Evolutionary conservation across 2,888 invertebrate species (phyloP).

Genomic region (Drosophila kanekoi): DNA sequence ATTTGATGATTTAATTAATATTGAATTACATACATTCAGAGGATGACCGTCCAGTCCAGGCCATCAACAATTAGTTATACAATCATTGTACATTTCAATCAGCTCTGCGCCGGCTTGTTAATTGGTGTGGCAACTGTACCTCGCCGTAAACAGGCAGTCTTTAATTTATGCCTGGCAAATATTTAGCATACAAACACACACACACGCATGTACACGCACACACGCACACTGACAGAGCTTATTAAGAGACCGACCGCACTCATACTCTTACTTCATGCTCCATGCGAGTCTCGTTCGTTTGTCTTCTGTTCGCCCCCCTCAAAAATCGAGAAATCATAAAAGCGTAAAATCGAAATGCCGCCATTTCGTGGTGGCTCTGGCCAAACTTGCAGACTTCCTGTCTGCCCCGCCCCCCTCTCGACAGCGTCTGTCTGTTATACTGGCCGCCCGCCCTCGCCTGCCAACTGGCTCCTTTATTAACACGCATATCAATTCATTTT

Average conservation of each 20-base stretch:
- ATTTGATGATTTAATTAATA: conserved; percentile 78
- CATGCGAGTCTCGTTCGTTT: background rate
- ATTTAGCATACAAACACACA: conserved; percentile 71
- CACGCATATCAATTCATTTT: conserved; percentile 82
- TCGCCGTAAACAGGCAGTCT: conserved; percentile 28
- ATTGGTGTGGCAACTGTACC: conserved; percentile 49
- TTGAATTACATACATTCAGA: conserved; percentile 64
- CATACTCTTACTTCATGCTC: conserved; percentile 15
- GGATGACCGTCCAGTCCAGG: conserved; percentile 22
- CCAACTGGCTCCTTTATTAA: conserved; percentile 57
- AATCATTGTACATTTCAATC: conserved; percentile 61
- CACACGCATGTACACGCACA: conserved; percentile 39
- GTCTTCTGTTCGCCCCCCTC: conserved; percentile 2
- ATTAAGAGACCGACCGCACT: conserved; percentile 62
- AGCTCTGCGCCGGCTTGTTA: conserved; percentile 18
- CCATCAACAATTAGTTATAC: conserved; percentile 58
- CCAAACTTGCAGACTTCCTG: conserved; percentile 67
- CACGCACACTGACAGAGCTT: conserved; percentile 41
- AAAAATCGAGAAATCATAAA: conserved; percentile 78
- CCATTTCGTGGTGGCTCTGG: conserved; percentile 72
- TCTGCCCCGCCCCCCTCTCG: conserved; percentile 28
- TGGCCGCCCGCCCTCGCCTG: background rate
- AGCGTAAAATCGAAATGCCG: conserved; percentile 80
- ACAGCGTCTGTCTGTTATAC: conserved; percentile 20
- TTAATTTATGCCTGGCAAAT: conserved; percentile 75